phyloP scores from a whole-genome alignment of 2,888 invertebrate species.

The Tipula confusa region DNA sequence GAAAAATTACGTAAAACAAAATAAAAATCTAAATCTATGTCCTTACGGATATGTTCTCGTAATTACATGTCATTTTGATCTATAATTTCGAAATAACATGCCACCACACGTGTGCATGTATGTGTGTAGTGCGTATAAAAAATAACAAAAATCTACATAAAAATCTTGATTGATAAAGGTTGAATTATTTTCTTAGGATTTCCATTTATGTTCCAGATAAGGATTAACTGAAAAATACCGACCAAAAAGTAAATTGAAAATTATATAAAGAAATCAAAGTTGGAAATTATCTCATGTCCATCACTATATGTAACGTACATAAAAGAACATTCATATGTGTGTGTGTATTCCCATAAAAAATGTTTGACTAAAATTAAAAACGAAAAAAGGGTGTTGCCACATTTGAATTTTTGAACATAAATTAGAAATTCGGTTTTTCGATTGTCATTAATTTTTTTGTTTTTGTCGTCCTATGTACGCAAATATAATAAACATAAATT shows the following conservation, averaged over 20 bases:
- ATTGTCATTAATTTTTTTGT: not conserved
- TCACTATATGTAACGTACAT: not conserved
- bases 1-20: too few species aligned
- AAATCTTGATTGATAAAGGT: constrained; percentile 12
- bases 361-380: not conserved
- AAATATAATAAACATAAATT: not conserved
- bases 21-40: too few species aligned
- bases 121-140: not conserved
- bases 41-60: not conserved
- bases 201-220: not conserved
- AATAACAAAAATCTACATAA: not conserved
- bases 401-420: not conserved
- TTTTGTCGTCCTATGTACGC: not conserved
- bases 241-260: constrained; percentile 4
- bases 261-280: not conserved
- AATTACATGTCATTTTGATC: not conserved
- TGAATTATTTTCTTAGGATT: not conserved
- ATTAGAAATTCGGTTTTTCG: not conserved
- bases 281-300: not conserved
- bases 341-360: not conserved
- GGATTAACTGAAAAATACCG: not conserved
- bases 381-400: not conserved
- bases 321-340: not conserved
- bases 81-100: not conserved
- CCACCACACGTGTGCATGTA: not conserved